Evolutionary conservation across 2,888 invertebrate genomes (phyloP).

Genomic region (Chalcosyrphus nemorum): DNA sequence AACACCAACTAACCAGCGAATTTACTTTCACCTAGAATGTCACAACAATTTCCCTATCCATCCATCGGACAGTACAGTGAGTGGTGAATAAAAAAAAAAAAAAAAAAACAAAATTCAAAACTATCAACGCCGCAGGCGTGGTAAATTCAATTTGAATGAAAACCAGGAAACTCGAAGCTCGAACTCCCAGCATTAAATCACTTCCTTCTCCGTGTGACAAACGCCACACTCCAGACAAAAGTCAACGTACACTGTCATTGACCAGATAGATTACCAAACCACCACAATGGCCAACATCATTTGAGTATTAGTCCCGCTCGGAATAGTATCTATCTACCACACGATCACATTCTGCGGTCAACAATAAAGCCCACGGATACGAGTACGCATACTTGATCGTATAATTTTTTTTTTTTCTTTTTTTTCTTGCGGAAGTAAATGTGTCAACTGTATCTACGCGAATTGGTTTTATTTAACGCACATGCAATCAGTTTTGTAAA

Average conservation of each 20-base stretch:
- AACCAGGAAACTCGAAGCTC: slow-evolving; percentile 54
- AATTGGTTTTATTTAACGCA: slow-evolving; percentile 44
- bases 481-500: neutral
- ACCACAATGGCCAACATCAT: slow-evolving; percentile 39
- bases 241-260: slow-evolving; percentile 39
- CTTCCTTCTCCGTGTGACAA: slow-evolving; percentile 58
- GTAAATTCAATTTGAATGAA: slow-evolving; percentile 38
- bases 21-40: neutral
- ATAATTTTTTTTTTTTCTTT: too few species aligned
- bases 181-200: slow-evolving; percentile 42
- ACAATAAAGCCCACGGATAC: slow-evolving; percentile 13
- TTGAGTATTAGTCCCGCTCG: slow-evolving; percentile 42
- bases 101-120: neutral
- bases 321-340: slow-evolving; percentile 52
- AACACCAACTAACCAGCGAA: too few species aligned
- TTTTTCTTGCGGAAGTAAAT: slow-evolving; percentile 66
- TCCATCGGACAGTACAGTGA: neutral
- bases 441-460: slow-evolving; percentile 27
- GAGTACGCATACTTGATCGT: slow-evolving; percentile 25
- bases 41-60: neutral
- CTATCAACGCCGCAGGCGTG: slow-evolving; percentile 21
- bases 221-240: slow-evolving; percentile 7
- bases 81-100: neutral
- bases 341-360: slow-evolving; percentile 66
- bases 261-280: slow-evolving; percentile 52